Evolutionary conservation across 2,888 invertebrate genomes (phyloP), one percentile per base, ranked within the genome.

Genomic region (Chrysolina americana): DNA sequence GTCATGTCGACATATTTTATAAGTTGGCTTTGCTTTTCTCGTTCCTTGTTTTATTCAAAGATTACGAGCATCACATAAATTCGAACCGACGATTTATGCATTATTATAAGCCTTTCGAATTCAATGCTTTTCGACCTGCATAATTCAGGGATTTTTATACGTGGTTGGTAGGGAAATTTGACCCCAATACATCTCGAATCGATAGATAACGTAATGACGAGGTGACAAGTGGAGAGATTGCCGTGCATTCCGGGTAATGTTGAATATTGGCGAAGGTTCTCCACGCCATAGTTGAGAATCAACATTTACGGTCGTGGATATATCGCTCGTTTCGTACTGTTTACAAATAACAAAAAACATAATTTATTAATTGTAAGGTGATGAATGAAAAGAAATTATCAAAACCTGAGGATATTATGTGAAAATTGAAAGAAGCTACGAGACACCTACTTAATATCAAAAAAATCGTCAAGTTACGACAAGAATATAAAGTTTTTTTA

Each of bases 1-100:
- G 79, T 76, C 78, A 78, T 73, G 81, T 80, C 78, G 76, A 79
- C 77, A 78, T 81, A 78, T 80, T 79, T 76, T 76, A 79, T 76
- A 76, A 74, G 77, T 80, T 76, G 77, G 48, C 74, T 76, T 76
- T 74, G 48, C 74, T 76, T 77, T 75, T 77, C 79, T 73, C 65
- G 65, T 74, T 72, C 77, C 71, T 50, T 53, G 71, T 73, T 74
- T 73, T 71, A 70, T 77, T 74, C 74, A 75, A 70, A 76, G 75
- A 76, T 76, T 77, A 68, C 73, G 44, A 75, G 70, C 63, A 74
- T 71, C 71, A 71, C 78, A 78, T 79, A 79, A 78, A 76, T 78
- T 75, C 70, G 75, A 73, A 74, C 56, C 68, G 73, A 73, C 68
- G 76, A 79, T 79, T 80, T 79, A 80, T 77, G 77, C 65, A 73